Percentiles rank a stretch among this genome's conserved stretches.
Evolutionary conservation across 2,888 invertebrate species (phyloP).

Genomic region (Drosophila anceps): DNA sequence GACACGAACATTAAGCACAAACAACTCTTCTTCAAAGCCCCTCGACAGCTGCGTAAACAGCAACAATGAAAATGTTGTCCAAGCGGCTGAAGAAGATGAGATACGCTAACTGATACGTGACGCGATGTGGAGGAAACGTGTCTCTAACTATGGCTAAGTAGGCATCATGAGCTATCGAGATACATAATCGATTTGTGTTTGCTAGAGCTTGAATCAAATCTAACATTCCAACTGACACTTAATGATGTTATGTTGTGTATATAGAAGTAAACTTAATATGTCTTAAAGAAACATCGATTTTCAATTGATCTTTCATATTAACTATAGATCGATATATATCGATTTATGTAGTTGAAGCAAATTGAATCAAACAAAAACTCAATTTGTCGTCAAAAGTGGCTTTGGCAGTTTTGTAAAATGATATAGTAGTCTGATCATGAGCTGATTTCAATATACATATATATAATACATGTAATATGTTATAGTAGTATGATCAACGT

Average conservation of each 20-base stretch:
- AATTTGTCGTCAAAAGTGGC: no score
- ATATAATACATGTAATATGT: no score
- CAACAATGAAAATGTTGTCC: slow-evolving; percentile 8
- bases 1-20: slow-evolving; percentile 49
- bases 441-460: no score
- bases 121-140: no score
- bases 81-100: not conserved
- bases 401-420: no score
- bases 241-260: not conserved
- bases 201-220: not conserved
- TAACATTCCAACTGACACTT: no score
- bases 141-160: not conserved
- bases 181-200: not conserved
- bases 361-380: no score
- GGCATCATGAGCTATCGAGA: not conserved
- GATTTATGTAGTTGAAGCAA: not conserved
- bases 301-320: not conserved
- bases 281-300: not conserved
- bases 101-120: not conserved
- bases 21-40: slow-evolving; percentile 12
- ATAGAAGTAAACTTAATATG: not conserved
- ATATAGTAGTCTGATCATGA: no score
- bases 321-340: not conserved
- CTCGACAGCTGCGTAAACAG: slow-evolving; percentile 53
- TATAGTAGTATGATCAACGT: no score